Evolutionary conservation across 1,140 invertebrate genomes (phyloP).

Genomic region (Zaprionus ghesquierei): DNA sequence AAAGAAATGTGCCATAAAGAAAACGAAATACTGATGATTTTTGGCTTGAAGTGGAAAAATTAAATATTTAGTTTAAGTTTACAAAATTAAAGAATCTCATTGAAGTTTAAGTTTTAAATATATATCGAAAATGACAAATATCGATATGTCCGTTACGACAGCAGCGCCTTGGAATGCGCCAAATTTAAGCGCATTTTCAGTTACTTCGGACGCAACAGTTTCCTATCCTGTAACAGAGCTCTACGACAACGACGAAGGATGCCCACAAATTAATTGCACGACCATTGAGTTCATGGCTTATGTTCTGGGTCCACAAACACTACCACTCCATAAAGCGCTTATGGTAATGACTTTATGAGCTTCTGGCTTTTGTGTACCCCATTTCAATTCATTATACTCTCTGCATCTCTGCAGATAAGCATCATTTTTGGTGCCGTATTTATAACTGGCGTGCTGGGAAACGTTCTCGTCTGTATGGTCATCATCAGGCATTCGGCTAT

Average conservation of each 20-base stretch:
- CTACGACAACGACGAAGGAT: constrained; percentile 46
- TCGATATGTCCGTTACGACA: constrained; percentile 19
- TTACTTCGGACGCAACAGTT: constrained; percentile 10
- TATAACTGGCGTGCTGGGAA: constrained; percentile 93
- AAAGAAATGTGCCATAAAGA: background rate
- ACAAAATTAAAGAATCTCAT: background rate
- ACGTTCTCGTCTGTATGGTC: constrained; percentile 94
- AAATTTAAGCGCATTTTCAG: constrained; percentile 19
- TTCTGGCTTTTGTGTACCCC: background rate
- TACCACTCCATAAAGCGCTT: constrained; percentile 83
- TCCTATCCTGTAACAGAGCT: constrained; percentile 12
- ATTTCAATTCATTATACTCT: background rate
- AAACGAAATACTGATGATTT: background rate
- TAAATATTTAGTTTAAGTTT: background rate
- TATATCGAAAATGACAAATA: background rate
- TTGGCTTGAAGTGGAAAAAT: background rate
- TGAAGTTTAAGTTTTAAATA: background rate
- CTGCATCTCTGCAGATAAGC: constrained; percentile 86
- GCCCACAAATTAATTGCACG: constrained; percentile 83
- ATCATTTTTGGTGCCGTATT: constrained; percentile 91
- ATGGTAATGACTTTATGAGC: constrained; percentile 43
- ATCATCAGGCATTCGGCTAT: constrained; percentile 92
- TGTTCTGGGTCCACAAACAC: constrained; percentile 83
- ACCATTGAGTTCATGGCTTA: constrained; percentile 83
- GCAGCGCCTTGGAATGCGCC: background rate